These are phyloP conservation scores for Parapristionchus giblindavisi DNA, from an alignment of 2,888 invertebrate species.

Conservation along the genomic window DNA sequence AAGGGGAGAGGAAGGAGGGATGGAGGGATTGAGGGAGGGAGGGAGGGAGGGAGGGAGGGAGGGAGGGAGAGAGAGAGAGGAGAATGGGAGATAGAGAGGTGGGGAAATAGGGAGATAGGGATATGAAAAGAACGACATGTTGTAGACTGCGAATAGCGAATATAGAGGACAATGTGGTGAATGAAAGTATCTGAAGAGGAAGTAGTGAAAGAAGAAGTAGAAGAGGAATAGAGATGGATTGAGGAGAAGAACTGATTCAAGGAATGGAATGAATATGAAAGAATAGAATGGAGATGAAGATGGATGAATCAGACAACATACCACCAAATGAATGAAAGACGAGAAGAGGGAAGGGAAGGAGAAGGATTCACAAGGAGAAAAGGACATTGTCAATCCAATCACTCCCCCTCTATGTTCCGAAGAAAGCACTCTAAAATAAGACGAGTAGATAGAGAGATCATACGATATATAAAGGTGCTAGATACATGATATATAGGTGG, in stretches of 20 bases:
- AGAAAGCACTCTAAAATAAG: too few species aligned
- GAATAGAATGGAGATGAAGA: background rate
- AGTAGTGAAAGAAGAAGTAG: background rate
- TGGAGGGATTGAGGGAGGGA: background rate
- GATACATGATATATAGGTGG: too few species aligned
- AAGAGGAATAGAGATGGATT: background rate
- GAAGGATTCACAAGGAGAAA: background rate
- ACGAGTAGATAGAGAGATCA: too few species aligned
- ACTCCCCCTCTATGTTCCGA: too few species aligned
- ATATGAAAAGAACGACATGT: background rate
- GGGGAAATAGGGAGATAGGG: background rate
- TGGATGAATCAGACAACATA: too few species aligned
- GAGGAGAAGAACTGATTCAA: background rate
- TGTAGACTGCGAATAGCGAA: background rate
- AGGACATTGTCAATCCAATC: too few species aligned
- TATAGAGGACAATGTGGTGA: background rate
- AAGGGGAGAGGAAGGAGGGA: conserved; percentile 7
- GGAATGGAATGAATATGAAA: background rate
- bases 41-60: background rate
- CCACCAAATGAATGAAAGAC: background rate
- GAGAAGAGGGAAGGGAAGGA: background rate
- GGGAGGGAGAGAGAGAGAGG: background rate
- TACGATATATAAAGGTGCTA: too few species aligned
- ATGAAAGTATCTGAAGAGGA: background rate
- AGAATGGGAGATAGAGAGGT: background rate